Conservation (phyloP, 2,888 invertebrate genomes). For the Melieria crassipennis region DNA sequence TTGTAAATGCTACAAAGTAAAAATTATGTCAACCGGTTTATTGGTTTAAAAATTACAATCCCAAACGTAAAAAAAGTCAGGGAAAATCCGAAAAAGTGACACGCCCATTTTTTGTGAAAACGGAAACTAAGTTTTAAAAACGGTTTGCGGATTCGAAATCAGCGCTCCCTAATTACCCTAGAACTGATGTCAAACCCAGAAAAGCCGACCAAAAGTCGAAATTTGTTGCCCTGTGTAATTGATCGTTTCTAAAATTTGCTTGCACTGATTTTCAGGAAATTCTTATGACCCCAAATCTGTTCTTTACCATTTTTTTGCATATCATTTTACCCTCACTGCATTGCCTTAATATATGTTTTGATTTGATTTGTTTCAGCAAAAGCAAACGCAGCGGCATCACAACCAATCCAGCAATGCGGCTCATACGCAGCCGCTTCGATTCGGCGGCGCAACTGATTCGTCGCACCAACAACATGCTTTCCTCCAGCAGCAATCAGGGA, state of each 20-base stretch:
- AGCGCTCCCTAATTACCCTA: no score
- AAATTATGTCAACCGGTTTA: no score
- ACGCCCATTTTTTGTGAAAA: no score
- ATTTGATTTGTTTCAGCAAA: slow-evolving; percentile 59
- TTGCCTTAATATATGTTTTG: not conserved
- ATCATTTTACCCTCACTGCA: not conserved
- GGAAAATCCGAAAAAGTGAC: no score
- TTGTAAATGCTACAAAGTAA: no score
- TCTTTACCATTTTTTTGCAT: not conserved
- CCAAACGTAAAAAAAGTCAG: no score
- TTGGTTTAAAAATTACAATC: no score
- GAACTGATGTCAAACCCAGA: no score
- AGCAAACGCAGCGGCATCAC: slow-evolving; percentile 86
- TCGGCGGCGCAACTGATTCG: slow-evolving; percentile 66
- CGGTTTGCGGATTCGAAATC: no score
- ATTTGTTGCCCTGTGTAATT: not conserved
- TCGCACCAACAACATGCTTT: slow-evolving; percentile 65
- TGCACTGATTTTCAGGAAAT: not conserved
- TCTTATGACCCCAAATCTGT: not conserved
- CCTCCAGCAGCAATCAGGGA: slow-evolving; percentile 65
- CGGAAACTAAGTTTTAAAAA: no score
- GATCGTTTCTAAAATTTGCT: not conserved
- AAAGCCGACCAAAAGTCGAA: no score
- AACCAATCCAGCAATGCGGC: slow-evolving; percentile 85
- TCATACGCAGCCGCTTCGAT: slow-evolving; percentile 70